A percentile compares a stretch with the other conserved stretches of the same genome.
phyloP scores from a whole-genome alignment of 1,140 invertebrate species.

The Temnothorax curvispinosus region DNA sequence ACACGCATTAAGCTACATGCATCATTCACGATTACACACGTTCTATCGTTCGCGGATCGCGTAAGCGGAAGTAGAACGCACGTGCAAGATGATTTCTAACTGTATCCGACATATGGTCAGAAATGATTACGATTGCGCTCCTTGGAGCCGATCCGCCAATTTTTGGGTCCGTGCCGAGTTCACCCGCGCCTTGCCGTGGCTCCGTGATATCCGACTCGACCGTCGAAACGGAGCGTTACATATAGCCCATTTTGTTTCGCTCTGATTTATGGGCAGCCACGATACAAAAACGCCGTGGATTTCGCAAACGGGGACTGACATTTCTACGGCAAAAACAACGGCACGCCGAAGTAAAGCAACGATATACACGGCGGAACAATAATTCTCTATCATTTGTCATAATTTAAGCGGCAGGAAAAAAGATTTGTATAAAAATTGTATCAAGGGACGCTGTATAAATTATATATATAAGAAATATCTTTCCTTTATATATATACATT shows the following conservation, averaged over 20 bases:
- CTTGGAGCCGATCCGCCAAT: constrained; percentile 64
- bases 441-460: not conserved
- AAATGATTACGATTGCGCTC: constrained; percentile 65
- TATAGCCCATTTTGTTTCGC: constrained; percentile 59
- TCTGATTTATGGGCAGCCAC: constrained; percentile 62
- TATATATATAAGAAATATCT: not conserved
- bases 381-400: constrained; percentile 37
- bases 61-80: constrained; percentile 56
- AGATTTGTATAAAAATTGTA: not conserved
- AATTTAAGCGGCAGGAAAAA: not conserved
- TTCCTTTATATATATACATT: not conserved
- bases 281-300: constrained; percentile 55
- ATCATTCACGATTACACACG: constrained; percentile 41
- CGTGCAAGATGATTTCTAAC: constrained; percentile 51
- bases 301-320: constrained; percentile 35
- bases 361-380: constrained; percentile 29
- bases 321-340: constrained; percentile 38
- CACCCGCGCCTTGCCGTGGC: constrained; percentile 30
- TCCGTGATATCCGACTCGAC: constrained; percentile 52
- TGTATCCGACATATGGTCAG: constrained; percentile 50
- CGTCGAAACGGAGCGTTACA: constrained; percentile 66
- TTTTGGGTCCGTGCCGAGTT: constrained; percentile 72
- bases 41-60: constrained; percentile 5
- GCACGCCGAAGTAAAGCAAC: constrained; percentile 28
- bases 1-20: constrained; percentile 48